Conservation (phyloP, 2,797 vertebrate genomes). For the Xenops minutus region DNA sequence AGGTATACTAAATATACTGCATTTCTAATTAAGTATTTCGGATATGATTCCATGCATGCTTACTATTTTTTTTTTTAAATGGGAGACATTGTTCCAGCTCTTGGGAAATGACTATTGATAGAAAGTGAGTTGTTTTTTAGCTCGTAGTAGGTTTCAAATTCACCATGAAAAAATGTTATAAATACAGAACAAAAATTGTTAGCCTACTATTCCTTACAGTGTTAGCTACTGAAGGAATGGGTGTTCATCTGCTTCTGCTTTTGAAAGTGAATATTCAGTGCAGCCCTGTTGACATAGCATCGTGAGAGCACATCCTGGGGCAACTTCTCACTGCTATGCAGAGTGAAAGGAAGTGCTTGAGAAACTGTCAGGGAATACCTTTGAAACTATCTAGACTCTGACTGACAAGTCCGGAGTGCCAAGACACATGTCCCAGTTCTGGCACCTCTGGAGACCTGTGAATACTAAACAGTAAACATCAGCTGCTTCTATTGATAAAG, state of each 20-base stretch:
- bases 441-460: not conserved
- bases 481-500: not conserved
- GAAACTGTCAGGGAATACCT: not conserved
- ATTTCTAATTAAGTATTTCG: not conserved
- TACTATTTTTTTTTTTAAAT: not conserved
- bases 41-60: not conserved
- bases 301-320: not conserved
- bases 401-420: not conserved
- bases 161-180: not conserved
- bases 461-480: not conserved
- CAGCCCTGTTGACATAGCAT: not conserved
- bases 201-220: not conserved
- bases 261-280: slow-evolving; percentile 19
- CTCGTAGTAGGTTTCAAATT: not conserved
- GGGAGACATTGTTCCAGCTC: not conserved
- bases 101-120: not conserved
- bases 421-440: not conserved
- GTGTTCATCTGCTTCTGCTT: not conserved
- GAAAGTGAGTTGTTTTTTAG: not conserved
- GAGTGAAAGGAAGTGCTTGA: slow-evolving; percentile 28
- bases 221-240: not conserved
- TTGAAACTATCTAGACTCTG: not conserved
- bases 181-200: not conserved
- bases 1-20: not conserved
- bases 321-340: not conserved